Conservation (phyloP, 1,140 invertebrate species). For the Macrotrachela quadricornifera region DNA sequence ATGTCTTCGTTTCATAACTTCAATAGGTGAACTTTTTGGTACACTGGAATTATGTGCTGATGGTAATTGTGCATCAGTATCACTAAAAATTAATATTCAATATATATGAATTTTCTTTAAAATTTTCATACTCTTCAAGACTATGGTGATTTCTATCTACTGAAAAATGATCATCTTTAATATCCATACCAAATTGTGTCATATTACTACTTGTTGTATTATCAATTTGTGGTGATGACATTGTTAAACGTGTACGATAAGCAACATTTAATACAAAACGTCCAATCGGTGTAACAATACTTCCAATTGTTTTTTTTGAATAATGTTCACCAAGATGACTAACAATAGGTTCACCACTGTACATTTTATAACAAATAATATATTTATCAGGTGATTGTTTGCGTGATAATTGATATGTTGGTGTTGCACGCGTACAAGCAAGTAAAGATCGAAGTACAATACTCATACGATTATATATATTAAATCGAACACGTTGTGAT, state of each 20-base stretch:
- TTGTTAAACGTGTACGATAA: conserved; percentile 66
- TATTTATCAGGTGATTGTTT: conserved; percentile 61
- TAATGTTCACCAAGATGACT: conserved; percentile 42
- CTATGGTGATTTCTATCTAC: background rate
- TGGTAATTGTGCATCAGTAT: too few relatives aligned
- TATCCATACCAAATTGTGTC: background rate
- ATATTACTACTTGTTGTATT: background rate
- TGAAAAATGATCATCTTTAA: background rate
- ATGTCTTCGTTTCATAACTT: too few relatives aligned
- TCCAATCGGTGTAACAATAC: conserved; percentile 56
- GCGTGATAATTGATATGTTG: conserved; percentile 68
- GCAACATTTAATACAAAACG: conserved; percentile 52
- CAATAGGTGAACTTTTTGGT: too few relatives aligned
- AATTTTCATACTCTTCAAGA: background rate
- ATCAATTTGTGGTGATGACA: conserved; percentile 32
- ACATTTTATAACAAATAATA: conserved; percentile 69
- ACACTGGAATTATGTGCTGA: too few relatives aligned
- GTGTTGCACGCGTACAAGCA: conserved; percentile 60
- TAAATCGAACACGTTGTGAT: conserved; percentile 48
- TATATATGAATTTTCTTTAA: background rate
- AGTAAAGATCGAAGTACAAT: conserved; percentile 68
- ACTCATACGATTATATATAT: conserved; percentile 69
- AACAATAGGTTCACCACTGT: conserved; percentile 54
- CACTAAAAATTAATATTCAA: too few relatives aligned
- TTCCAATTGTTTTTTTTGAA: conserved; percentile 53